Evolutionary conservation across 2,888 invertebrate genomes (phyloP).

Genomic region (Spisula subtruncata): DNA sequence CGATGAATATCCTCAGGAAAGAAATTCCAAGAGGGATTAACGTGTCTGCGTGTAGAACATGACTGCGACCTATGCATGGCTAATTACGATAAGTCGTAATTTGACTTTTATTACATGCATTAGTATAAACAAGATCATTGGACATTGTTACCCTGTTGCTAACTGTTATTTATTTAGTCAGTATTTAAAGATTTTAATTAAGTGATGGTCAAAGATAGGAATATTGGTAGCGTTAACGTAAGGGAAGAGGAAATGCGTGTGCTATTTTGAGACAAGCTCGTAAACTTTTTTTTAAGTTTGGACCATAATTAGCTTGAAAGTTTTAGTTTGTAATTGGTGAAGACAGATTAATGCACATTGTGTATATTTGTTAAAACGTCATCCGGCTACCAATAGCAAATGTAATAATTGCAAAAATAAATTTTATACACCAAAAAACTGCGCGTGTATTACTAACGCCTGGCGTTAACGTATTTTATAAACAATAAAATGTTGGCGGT

Average conservation of each 20-base stretch:
- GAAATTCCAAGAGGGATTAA: too few species aligned
- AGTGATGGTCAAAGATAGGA: too few species aligned
- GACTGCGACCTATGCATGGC: too few species aligned
- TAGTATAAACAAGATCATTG: too few species aligned
- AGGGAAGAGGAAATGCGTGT: not conserved
- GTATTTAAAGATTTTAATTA: too few species aligned
- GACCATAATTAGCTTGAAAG: not conserved
- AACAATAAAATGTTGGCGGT: not conserved
- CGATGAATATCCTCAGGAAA: too few species aligned
- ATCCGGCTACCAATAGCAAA: not conserved
- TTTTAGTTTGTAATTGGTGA: not conserved
- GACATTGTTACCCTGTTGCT: too few species aligned
- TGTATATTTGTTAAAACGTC: not conserved
- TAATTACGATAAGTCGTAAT: too few species aligned
- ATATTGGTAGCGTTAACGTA: too few species aligned
- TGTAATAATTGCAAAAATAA: not conserved
- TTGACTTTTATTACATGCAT: too few species aligned
- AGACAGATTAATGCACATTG: not conserved
- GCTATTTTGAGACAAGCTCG: not conserved
- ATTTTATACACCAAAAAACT: not conserved
- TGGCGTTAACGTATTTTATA: not conserved
- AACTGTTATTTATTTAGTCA: too few species aligned
- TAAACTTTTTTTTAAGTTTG: not conserved
- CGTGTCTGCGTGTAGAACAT: too few species aligned
- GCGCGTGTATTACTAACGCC: not conserved